Percentiles rank a stretch among this genome's conserved stretches.
Conservation (phyloP, 2,113 vertebrate species). For the Sander vitreus region DNA sequence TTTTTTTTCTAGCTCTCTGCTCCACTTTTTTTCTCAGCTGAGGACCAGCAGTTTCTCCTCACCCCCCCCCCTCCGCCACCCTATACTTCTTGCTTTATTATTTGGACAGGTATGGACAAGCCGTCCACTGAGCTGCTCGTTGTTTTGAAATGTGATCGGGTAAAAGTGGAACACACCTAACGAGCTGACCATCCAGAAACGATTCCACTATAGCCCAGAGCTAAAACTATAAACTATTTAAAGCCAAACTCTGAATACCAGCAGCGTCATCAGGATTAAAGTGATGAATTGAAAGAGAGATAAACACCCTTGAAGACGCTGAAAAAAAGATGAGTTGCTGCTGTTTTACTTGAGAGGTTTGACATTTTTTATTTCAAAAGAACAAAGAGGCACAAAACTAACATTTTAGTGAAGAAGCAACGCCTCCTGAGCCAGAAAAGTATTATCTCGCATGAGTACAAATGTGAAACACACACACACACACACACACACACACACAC, state of each 20-base stretch:
- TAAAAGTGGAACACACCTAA: slow-evolving; percentile 58
- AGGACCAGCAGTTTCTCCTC: slow-evolving; percentile 52
- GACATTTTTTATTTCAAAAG: background rate
- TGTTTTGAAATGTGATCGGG: slow-evolving; percentile 83
- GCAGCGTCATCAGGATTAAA: slow-evolving; percentile 37
- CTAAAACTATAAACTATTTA: slow-evolving; percentile 34
- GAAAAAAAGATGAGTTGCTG: background rate
- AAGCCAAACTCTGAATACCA: slow-evolving; percentile 9
- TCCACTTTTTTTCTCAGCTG: slow-evolving; percentile 45
- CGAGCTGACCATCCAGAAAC: slow-evolving; percentile 68
- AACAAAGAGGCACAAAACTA: slow-evolving; percentile 4
- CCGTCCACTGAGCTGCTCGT: slow-evolving; percentile 55
- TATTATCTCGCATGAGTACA: slow-evolving; percentile 36
- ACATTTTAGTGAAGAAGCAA: slow-evolving; percentile 23
- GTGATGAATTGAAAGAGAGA: slow-evolving; percentile 7
- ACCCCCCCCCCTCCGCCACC: background rate
- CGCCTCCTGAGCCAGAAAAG: slow-evolving; percentile 14
- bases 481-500: too few species aligned
- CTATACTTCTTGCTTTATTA: slow-evolving; percentile 63
- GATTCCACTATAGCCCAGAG: slow-evolving; percentile 5
- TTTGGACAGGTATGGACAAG: slow-evolving; percentile 82
- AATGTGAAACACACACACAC: slow-evolving; percentile 50
- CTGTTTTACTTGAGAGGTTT: slow-evolving; percentile 22
- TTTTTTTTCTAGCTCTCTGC: slow-evolving; percentile 28
- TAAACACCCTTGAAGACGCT: background rate